Conservation (phyloP, 1,140 invertebrate genomes). For the Lasioglossum baleicum region DNA sequence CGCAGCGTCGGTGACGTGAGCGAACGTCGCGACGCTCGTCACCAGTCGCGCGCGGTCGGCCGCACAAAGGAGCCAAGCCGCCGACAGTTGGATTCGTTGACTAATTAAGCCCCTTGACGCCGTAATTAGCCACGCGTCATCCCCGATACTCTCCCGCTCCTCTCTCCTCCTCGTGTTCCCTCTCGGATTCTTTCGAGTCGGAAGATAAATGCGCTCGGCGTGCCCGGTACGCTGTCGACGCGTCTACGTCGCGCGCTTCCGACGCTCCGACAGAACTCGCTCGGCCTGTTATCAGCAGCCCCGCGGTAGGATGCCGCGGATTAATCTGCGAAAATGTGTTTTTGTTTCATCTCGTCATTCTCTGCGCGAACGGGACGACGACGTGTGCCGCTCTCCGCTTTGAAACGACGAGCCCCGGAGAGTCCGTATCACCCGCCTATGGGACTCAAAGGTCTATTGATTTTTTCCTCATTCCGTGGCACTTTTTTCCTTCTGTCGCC, state of each 20-base stretch:
- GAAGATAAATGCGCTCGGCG: conserved; percentile 25
- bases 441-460: conserved; percentile 54
- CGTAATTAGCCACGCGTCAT: conserved; percentile 57
- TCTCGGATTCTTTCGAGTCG: conserved; percentile 25
- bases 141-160: conserved; percentile 12
- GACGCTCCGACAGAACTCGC: background rate
- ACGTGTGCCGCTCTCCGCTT: conserved; percentile 5
- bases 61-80: conserved; percentile 36
- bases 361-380: background rate
- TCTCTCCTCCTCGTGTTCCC: background rate
- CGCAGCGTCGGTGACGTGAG: conserved; percentile 13
- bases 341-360: conserved; percentile 28
- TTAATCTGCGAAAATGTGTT: conserved; percentile 57
- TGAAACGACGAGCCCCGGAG: conserved; percentile 22
- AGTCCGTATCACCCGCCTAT: background rate
- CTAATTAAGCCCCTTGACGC: conserved; percentile 59
- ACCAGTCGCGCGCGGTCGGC: background rate
- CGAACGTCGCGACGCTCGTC: conserved; percentile 18
- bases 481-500: conserved; percentile 24
- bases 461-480: conserved; percentile 42
- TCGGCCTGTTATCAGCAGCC: background rate
- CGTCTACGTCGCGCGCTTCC: background rate
- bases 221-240: background rate
- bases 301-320: conserved; percentile 19
- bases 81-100: conserved; percentile 45